Base-by-base conservation (phyloP, 2,113 vertebrate species). In the Cisticola juncidis region DNA sequence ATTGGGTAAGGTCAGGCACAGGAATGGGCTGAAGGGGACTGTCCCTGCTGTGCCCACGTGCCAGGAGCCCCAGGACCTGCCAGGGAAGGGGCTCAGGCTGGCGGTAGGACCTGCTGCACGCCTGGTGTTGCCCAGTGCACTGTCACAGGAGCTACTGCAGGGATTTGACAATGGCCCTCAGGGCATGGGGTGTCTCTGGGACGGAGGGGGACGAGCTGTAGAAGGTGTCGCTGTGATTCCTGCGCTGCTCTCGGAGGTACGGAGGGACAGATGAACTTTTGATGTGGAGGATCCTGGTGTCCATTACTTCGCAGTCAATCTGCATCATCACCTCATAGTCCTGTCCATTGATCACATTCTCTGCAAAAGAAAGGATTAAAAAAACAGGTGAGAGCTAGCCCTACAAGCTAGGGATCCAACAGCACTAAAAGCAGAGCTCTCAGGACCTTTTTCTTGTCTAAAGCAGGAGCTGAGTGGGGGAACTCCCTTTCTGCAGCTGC, bases 311-410 rank as follows among this genome's bases (percentile, higher is more conserved):
- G 13, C 99, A 99, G 97, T 99, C 99, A 3, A 99, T 99, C 97
- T 99, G 99, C 99, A 99, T 99, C 99, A 99, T 99, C 93, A 99
- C 99, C 95, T 99, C 98, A 0, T 98, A 98, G 72, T 99, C 98
- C 90, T 99, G 98, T 91, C 99, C 98, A 2, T 98, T 98, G 91
- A 99, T 99, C 53, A 99, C 97, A 20, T 99, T 99, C 47, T 99
- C 99, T 99, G 98, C 56, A 57, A 78, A 89, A 89, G 76, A 1
- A 65, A 74, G 57, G 4, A 56, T n/a, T 4, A 44, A 12, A 7
- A n/a, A 15, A 14, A 0, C 24, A 14, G 47, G 3, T 47, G 22
- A 93, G 14, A 22, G 22, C 70, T 33, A 92, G 22, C 23, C 21
- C 23, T 45, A 26, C 28, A 84, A 79, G 40, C 10, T 25, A 9